Percentiles rank a stretch among this genome's conserved stretches.
phyloP scores from a whole-genome alignment of 2,888 invertebrate species.

The Teleiodes luculella region DNA sequence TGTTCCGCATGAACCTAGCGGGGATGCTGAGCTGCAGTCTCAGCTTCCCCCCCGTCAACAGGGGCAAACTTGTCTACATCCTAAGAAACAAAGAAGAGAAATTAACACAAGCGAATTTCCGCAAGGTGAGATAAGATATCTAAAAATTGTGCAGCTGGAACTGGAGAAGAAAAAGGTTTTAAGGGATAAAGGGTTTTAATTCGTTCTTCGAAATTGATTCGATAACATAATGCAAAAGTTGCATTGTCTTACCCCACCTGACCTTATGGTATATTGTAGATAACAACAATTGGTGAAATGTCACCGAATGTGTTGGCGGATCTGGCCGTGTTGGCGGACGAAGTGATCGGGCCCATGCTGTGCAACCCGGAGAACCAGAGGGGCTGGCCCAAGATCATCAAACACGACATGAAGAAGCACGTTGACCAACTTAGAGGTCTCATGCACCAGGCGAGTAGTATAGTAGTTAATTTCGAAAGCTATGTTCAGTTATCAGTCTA shows the following conservation, averaged over 20 bases:
- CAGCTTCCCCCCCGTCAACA: slow-evolving; percentile 79
- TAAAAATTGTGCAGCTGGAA: background rate
- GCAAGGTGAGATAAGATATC: slow-evolving; percentile 32
- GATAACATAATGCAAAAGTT: too few relatives aligned
- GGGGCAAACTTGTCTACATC: slow-evolving; percentile 87
- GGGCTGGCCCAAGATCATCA: slow-evolving; percentile 86
- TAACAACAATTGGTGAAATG: slow-evolving; percentile 83
- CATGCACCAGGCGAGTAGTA: slow-evolving; percentile 80
- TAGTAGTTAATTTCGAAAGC: too few relatives aligned
- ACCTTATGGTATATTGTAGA: background rate
- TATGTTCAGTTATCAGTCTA: too few relatives aligned
- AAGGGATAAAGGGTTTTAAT: too few relatives aligned
- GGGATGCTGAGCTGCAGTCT: slow-evolving; percentile 81
- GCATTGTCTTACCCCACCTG: too few relatives aligned
- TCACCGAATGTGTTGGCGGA: slow-evolving; percentile 85
- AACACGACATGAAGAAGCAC: slow-evolving; percentile 84
- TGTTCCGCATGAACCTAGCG: slow-evolving; percentile 80
- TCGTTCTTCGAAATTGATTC: too few relatives aligned
- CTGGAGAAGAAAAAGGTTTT: background rate
- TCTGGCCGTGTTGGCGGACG: slow-evolving; percentile 82
- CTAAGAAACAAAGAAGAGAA: slow-evolving; percentile 81
- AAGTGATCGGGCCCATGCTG: slow-evolving; percentile 85
- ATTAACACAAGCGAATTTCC: slow-evolving; percentile 80
- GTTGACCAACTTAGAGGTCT: slow-evolving; percentile 83
- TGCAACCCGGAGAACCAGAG: slow-evolving; percentile 84